Evolutionary conservation across 2,888 invertebrate genomes (phyloP).

Genomic region (Drosophila conformis): DNA sequence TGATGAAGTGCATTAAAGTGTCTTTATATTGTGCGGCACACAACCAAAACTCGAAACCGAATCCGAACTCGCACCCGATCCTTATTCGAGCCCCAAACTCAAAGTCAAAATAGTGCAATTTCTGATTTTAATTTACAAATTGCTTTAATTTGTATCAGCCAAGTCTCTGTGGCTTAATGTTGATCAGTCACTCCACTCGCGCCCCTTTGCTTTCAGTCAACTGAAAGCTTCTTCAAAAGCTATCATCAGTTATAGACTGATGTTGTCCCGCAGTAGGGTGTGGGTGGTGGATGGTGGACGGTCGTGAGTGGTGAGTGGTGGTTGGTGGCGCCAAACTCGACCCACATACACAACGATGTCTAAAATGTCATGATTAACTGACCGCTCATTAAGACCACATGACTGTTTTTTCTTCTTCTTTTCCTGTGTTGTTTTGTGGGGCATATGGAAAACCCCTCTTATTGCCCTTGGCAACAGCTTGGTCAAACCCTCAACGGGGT

Average conservation of each 20-base stretch:
- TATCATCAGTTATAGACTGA: slow-evolving; percentile 3
- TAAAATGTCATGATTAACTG: slow-evolving; percentile 78
- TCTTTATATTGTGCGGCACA: slow-evolving; percentile 76
- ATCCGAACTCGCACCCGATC: slow-evolving; percentile 3
- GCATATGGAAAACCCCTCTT: neutral
- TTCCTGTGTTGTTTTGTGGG: neutral
- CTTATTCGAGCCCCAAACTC: neutral
- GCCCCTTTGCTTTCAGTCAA: neutral
- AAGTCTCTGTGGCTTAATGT: neutral
- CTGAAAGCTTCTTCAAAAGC: neutral
- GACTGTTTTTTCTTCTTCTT: slow-evolving; percentile 30
- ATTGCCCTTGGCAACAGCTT: neutral
- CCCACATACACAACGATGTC: slow-evolving; percentile 14
- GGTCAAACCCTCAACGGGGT: slow-evolving; percentile 49
- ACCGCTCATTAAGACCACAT: slow-evolving; percentile 73
- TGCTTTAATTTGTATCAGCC: slow-evolving; percentile 39
- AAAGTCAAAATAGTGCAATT: slow-evolving; percentile 6
- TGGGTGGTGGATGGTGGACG: neutral
- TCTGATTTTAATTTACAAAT: slow-evolving; percentile 41
- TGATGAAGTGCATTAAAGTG: slow-evolving; percentile 80
- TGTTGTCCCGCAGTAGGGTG: neutral
- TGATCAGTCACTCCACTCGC: slow-evolving; percentile 22
- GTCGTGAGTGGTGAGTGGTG: neutral
- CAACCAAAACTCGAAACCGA: slow-evolving; percentile 13
- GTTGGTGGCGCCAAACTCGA: slow-evolving; percentile 10